Conservation (phyloP, 1,140 invertebrate genomes). For the Pogonomyrmex barbatus region DNA sequence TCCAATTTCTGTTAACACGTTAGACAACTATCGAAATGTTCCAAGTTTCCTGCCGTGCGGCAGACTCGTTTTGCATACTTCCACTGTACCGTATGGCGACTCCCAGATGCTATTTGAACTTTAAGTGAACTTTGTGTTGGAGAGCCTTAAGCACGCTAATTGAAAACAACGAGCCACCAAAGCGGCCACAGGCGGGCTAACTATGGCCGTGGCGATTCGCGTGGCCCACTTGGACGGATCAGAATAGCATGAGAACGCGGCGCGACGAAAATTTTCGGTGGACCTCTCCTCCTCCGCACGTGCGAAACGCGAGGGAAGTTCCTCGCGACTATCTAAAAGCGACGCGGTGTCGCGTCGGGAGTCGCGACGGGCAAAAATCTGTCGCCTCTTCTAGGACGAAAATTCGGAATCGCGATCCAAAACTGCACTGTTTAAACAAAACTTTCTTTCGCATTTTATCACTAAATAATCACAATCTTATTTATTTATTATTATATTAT, state of each 20-base stretch:
- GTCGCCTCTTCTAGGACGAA: too few relatives aligned
- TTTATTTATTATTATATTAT: too few relatives aligned
- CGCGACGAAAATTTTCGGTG: slow-evolving; percentile 28
- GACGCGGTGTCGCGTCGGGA: background rate
- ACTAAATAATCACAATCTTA: too few relatives aligned
- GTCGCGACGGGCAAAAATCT: background rate
- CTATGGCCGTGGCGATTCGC: slow-evolving; percentile 34
- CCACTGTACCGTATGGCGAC: background rate
- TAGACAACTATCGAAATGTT: background rate
- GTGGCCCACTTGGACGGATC: slow-evolving; percentile 52
- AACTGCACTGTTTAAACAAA: too few relatives aligned
- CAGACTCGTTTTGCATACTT: slow-evolving; percentile 49
- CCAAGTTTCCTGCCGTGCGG: background rate
- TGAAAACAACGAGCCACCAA: slow-evolving; percentile 56
- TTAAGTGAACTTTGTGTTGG: slow-evolving; percentile 51
- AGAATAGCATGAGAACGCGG: slow-evolving; percentile 28
- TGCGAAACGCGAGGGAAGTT: background rate
- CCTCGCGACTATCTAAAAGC: background rate
- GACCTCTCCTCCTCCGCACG: background rate
- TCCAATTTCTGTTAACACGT: background rate
- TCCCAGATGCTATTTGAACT: slow-evolving; percentile 56
- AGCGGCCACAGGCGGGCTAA: slow-evolving; percentile 43
- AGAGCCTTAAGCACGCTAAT: slow-evolving; percentile 52
- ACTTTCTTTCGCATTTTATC: too few relatives aligned
- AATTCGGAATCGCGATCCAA: background rate